A percentile compares a stretch with the other conserved stretches of the same genome.
These are phyloP conservation scores for Nycteola revayana DNA, from an alignment of 2,888 invertebrate genomes.

Conservation along the genomic window DNA sequence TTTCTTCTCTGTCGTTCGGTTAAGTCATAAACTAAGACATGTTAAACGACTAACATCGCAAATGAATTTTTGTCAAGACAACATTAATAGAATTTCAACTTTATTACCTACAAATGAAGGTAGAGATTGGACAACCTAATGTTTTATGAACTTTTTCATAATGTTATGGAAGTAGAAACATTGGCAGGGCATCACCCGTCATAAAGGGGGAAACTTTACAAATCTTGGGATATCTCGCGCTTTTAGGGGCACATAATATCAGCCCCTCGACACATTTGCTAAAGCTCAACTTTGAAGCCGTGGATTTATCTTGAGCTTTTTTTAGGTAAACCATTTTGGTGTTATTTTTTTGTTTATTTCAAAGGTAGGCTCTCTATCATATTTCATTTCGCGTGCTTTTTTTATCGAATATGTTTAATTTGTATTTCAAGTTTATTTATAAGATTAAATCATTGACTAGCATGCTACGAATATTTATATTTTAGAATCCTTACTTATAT, in stretches of 20 bases:
- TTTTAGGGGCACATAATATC: slow-evolving; percentile 77
- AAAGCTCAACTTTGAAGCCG: slow-evolving; percentile 63
- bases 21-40: slow-evolving; percentile 69
- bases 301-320: too few relatives aligned
- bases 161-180: slow-evolving; percentile 72
- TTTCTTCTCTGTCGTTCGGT: slow-evolving; percentile 54
- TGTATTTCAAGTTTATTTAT: too few relatives aligned
- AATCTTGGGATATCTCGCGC: slow-evolving; percentile 79
- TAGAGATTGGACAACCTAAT: slow-evolving; percentile 28
- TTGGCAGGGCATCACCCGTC: slow-evolving; percentile 68
- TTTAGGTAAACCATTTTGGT: too few relatives aligned
- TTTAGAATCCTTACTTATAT: too few relatives aligned
- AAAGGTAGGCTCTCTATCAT: too few relatives aligned
- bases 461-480: too few relatives aligned
- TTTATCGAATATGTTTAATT: too few relatives aligned
- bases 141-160: slow-evolving; percentile 70
- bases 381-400: too few relatives aligned
- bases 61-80: slow-evolving; percentile 57
- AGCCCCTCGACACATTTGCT: slow-evolving; percentile 76
- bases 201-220: slow-evolving; percentile 79
- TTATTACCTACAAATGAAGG: slow-evolving; percentile 31
- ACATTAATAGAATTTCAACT: slow-evolving; percentile 28
- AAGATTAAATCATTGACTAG: too few relatives aligned
- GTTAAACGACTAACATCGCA: slow-evolving; percentile 67
- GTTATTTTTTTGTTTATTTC: too few relatives aligned